These are phyloP conservation scores for Grantiella picta DNA, from an alignment of 2,113 vertebrate genomes.

Conservation along the genomic window DNA sequence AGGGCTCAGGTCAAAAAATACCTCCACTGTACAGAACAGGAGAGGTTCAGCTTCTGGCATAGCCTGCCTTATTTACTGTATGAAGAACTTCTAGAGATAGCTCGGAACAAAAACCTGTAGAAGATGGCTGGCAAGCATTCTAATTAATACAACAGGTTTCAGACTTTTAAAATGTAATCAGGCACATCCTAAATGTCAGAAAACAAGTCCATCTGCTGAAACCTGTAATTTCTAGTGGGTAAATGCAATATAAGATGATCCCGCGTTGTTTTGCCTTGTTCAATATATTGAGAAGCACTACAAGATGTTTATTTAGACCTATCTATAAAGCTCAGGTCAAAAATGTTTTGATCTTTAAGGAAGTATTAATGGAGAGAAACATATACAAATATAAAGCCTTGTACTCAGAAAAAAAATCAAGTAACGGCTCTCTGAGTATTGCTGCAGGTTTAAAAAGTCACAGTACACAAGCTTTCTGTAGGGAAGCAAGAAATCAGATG, in stretches of 20 bases:
- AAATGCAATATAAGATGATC: not conserved
- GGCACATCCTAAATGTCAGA: not conserved
- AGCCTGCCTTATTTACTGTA: not conserved
- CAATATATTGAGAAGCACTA: not conserved
- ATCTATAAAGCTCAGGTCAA: not conserved
- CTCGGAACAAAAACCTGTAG: not conserved
- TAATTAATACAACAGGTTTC: not conserved
- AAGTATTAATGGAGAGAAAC: not conserved
- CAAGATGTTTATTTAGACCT: not conserved
- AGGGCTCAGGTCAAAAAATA: not conserved
- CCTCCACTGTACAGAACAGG: not conserved
- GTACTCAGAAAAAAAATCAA: not conserved
- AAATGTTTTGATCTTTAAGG: not conserved
- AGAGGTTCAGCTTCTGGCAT: not conserved
- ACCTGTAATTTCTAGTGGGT: not conserved
- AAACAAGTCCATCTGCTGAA: not conserved
- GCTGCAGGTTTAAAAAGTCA: not conserved
- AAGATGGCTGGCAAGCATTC: not conserved
- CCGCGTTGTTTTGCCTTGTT: not conserved
- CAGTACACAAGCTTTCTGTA: not conserved
- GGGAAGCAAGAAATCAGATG: not conserved
- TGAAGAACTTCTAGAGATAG: not conserved
- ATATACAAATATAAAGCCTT: not conserved
- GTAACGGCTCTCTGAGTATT: not conserved
- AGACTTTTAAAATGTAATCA: not conserved